Evolutionary conservation across 2,888 invertebrate genomes (phyloP), one percentile per base, ranked within the genome.

Genomic region (Drosophila tanythrix): DNA sequence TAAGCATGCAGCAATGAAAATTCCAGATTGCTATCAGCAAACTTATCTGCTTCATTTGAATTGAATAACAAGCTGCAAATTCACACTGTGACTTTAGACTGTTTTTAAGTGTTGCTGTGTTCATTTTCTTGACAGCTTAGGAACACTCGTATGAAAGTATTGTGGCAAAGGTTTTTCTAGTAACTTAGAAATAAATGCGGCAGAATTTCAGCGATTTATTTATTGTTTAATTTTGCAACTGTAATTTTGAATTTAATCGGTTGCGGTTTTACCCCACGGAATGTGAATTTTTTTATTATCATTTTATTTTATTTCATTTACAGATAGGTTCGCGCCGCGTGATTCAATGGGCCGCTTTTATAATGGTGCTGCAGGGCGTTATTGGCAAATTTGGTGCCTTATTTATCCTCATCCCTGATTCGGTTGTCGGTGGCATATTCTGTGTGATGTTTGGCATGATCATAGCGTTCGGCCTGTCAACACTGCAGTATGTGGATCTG

Each of bases 391-490:
- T 97, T 81, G 96, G 97, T 0, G 97, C 97, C 0, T 94, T 96
- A 27, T 97, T 97, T 90, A 96, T 97, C 76, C 95, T 96, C 82
- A 96, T 97, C 79, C 97, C 97, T 1, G 96, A 96, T 91, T 97
- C 97, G 0, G 95, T 97, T 56, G 95, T 97, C 3, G 97, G 97
- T 0, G 97, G 97, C 1, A 95, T 97, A 80, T 97, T 97, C 93
- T 96, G 96, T 81, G 95, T 96, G 36, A 96, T 97, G 96, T 97
- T 97, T 85, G 96, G 97, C 64, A 96, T 97, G 95, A 96, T 97
- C 69, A 94, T 95, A 2, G 97, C 97, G 0, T 97, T 97, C 79
- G 97, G 97, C 58, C 93, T 97, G 0, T 96, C 97, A 0, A 96
- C 96, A 2, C 94, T 97, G 11, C 97, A 97, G 89, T 96, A 96